Evolutionary conservation across 1,140 invertebrate species (phyloP), one percentile per base, ranked within the genome.

Genomic region (Macrobrachium nipponense): DNA sequence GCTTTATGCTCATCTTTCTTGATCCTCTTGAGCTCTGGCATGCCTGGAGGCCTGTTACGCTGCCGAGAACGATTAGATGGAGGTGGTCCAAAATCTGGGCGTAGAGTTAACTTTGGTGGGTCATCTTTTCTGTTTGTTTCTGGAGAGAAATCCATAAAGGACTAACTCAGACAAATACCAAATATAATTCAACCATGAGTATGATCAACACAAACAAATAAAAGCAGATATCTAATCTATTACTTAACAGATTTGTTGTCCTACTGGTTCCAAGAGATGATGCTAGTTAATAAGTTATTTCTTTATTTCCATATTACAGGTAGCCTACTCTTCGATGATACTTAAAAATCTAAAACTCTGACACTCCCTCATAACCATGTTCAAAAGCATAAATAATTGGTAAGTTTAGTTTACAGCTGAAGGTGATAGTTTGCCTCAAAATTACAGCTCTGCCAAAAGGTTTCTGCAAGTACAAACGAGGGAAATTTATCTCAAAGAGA

Each of bases 41-140:
- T 80, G 76, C 73, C 70, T 70, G 83, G 12, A 17, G 84, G 77
- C 6, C 84, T 76, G 72, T 73, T 76, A 23, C 82, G 68, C 73
- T 77, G 70, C 4, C 77, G 76, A 60, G 87, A 43, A 23, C 83
- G 73, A 43, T 75, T 66, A 27, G 60, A 36, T 68, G 58, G 44
- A 58, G 68, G 79, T n/a, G 77, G 72, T 62, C 75, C 82, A 77
- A 86, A 64, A 51, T 80, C 86, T 60, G 85, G 88, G 4, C 86
- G 76, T 18, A 82, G 78, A 15, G 88, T 89, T 58, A 89, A 51
- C 64, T 87, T 89, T 12, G 88, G 88, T 64, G 86, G 88, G 18
- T 87, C 86, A 66, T 87, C 88, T 62, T 75, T 81, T 61, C 75
- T 89, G 23, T 23, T 72, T 20, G 82, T 73, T 60, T 89, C 86